These are phyloP conservation scores for Okamejei kenojei DNA, from an alignment of 2,797 vertebrate species.

Conservation along the genomic window DNA sequence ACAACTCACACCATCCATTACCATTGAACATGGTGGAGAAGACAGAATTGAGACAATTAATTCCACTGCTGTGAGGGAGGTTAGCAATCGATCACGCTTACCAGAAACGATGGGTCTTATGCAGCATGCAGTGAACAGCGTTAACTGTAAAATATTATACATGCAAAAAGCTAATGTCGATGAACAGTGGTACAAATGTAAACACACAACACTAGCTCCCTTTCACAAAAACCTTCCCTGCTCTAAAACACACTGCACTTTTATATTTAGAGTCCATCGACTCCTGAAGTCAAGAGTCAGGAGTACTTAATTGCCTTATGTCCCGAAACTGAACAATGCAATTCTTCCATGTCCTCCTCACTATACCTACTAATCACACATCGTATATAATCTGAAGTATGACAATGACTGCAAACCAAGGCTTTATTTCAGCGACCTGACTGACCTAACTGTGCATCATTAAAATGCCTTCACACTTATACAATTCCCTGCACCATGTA, in stretches of 20 bases:
- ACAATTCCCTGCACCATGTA: neutral
- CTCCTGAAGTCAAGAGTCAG: neutral
- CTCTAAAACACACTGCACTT: neutral
- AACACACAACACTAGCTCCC: slow-evolving; percentile 46
- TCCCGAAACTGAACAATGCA: too few species aligned
- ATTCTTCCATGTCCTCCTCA: too few species aligned
- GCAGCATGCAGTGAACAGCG: slow-evolving; percentile 90
- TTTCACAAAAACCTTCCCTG: neutral
- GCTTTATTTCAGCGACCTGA: neutral
- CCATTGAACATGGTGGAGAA: neutral
- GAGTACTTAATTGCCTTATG: too few species aligned
- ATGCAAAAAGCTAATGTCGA: slow-evolving; percentile 64
- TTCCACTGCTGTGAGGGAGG: slow-evolving; percentile 54
- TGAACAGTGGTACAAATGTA: slow-evolving; percentile 46
- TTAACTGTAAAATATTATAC: slow-evolving; percentile 97
- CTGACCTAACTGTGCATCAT: neutral
- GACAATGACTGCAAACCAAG: neutral
- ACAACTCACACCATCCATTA: neutral
- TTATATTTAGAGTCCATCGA: neutral
- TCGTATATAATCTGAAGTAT: neutral
- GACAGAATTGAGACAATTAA: slow-evolving; percentile 18
- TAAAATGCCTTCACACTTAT: too few species aligned
- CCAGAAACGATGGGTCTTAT: slow-evolving; percentile 75
- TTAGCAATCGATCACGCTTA: slow-evolving; percentile 70
- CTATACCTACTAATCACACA: neutral